phyloP scores from a whole-genome alignment of 2,888 invertebrate genomes.

The Zaprionus bogoriensis region DNA sequence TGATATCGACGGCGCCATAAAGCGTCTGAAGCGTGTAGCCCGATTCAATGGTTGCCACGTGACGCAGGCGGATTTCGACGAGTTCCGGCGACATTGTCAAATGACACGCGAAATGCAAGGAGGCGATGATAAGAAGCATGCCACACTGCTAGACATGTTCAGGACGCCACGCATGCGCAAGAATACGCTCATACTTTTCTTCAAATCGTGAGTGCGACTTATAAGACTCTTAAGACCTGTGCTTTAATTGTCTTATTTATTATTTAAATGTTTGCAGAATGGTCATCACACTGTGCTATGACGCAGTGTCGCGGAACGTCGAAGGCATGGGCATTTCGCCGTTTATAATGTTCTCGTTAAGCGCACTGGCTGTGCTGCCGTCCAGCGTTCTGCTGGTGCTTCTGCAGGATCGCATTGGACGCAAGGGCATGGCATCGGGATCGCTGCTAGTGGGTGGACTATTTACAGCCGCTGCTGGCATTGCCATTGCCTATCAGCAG shows the following conservation, averaged over 20 bases:
- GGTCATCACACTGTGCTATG: conserved; percentile 86
- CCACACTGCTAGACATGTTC: conserved; percentile 83
- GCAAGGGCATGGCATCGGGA: conserved; percentile 85
- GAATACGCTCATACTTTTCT: conserved; percentile 85
- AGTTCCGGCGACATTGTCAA: conserved; percentile 81
- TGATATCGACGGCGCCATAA: conserved; percentile 84
- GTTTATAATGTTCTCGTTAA: conserved; percentile 84
- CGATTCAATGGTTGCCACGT: conserved; percentile 84
- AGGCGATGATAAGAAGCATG: conserved; percentile 77
- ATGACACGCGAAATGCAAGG: conserved; percentile 80
- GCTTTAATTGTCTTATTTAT: neutral
- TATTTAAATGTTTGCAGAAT: conserved; percentile 82
- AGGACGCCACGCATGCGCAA: conserved; percentile 84
- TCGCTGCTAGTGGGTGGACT: conserved; percentile 84
- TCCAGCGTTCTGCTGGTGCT: conserved; percentile 82
- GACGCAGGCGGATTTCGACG: conserved; percentile 81
- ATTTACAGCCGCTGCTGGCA: conserved; percentile 84
- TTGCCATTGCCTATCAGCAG: conserved; percentile 83
- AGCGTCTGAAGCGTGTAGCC: conserved; percentile 84
- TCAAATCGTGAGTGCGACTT: conserved; percentile 85
- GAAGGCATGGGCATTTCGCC: conserved; percentile 85
- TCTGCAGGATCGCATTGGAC: conserved; percentile 82
- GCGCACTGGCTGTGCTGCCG: conserved; percentile 85
- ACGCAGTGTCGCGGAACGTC: conserved; percentile 85
- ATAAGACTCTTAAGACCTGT: neutral